Evolutionary conservation across 2,113 vertebrate species (phyloP).

Genomic region (Anarrhichthys ocellatus): DNA sequence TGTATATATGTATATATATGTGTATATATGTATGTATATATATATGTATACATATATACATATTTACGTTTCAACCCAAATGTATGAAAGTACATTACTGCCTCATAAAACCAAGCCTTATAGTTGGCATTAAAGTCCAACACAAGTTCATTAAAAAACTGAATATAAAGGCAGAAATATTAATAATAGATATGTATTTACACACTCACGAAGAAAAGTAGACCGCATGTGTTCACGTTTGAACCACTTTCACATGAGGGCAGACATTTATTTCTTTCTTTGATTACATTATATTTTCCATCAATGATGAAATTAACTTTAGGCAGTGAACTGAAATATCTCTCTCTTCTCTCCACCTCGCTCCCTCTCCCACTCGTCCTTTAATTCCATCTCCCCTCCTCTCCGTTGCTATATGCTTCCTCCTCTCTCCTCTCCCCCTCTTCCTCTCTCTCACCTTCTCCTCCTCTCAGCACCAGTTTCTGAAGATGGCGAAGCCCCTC

Average conservation of each 20-base stretch:
- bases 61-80: too few relatives aligned
- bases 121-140: too few relatives aligned
- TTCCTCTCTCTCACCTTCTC: neutral
- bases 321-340: constrained; percentile 2
- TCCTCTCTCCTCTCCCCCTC: too few relatives aligned
- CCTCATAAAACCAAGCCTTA: too few relatives aligned
- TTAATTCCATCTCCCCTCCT: neutral
- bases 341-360: neutral
- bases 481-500: constrained; percentile 96
- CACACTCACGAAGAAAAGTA: neutral
- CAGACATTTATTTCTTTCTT: neutral
- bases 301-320: neutral
- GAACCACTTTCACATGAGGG: neutral
- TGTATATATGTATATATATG: too few relatives aligned
- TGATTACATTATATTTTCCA: neutral
- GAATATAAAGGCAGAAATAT: too few relatives aligned
- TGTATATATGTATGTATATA: too few relatives aligned
- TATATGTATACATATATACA: too few relatives aligned
- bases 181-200: neutral
- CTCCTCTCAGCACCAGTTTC: constrained; percentile 90
- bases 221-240: neutral
- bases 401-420: too few relatives aligned
- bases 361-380: neutral
- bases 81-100: too few relatives aligned
- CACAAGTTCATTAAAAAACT: too few relatives aligned